Evolutionary conservation across 2,888 invertebrate genomes (phyloP).

Genomic region (Scaptomyza tumidula): DNA sequence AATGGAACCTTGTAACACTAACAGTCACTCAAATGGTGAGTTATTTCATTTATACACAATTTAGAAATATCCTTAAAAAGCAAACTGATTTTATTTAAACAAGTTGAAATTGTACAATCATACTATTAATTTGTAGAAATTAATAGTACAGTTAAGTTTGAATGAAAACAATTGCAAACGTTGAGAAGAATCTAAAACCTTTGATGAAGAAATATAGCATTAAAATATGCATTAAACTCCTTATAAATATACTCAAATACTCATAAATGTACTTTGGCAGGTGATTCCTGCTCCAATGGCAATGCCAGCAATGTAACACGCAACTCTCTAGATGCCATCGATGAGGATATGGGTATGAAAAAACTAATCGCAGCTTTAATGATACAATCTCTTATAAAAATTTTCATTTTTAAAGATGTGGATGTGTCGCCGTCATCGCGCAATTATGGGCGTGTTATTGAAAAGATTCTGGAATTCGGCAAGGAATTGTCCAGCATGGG

Average conservation of each 20-base stretch:
- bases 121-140: no score
- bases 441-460: conserved; percentile 88
- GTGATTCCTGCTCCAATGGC: conserved; percentile 83
- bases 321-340: conserved; percentile 86
- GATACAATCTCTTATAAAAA: neutral
- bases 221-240: neutral
- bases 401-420: conserved; percentile 72
- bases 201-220: no score
- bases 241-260: neutral
- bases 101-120: no score
- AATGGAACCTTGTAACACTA: conserved; percentile 84
- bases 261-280: neutral
- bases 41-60: conserved; percentile 1
- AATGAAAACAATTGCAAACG: no score
- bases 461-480: conserved; percentile 97
- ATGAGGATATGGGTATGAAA: conserved; percentile 89
- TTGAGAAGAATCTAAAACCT: no score
- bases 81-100: no score
- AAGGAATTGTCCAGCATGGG: conserved; percentile 96
- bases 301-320: conserved; percentile 85
- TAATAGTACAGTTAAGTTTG: no score
- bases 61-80: no score
- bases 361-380: neutral
- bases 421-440: conserved; percentile 83
- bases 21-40: conserved; percentile 83